Conservation (phyloP, 2,113 vertebrate species). For the Dipodomys spectabilis region DNA sequence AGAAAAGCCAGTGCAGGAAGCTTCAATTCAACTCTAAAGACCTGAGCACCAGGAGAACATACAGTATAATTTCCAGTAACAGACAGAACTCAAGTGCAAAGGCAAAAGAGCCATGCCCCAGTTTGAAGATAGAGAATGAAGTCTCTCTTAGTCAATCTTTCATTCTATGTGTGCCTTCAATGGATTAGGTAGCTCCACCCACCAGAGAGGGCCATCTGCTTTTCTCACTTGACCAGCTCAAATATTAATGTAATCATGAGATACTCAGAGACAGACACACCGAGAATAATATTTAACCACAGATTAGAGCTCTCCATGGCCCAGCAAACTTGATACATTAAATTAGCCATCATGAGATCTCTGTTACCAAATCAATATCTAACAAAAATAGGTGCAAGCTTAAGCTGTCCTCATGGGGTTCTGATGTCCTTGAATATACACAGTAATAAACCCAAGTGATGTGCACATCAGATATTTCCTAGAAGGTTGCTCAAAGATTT, state of each 20-base stretch:
- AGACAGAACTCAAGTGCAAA: background rate
- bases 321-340: background rate
- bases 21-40: background rate
- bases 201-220: background rate
- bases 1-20: background rate
- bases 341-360: background rate
- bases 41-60: background rate
- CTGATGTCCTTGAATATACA: background rate
- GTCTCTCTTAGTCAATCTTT: background rate
- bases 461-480: background rate
- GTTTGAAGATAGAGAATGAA: background rate
- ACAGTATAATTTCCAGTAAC: background rate
- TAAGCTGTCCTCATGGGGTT: background rate
- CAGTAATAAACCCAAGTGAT: background rate
- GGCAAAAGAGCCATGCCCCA: background rate
- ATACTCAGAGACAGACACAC: background rate
- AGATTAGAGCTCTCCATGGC: background rate
- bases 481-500: slow-evolving; percentile 4
- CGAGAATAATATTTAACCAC: background rate
- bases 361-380: background rate
- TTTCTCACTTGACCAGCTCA: background rate
- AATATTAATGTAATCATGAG: background rate
- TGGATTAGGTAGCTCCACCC: background rate
- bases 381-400: background rate
- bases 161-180: background rate